Conservation (phyloP, 2,888 invertebrate species). For the Phrixothrix hirtus region DNA sequence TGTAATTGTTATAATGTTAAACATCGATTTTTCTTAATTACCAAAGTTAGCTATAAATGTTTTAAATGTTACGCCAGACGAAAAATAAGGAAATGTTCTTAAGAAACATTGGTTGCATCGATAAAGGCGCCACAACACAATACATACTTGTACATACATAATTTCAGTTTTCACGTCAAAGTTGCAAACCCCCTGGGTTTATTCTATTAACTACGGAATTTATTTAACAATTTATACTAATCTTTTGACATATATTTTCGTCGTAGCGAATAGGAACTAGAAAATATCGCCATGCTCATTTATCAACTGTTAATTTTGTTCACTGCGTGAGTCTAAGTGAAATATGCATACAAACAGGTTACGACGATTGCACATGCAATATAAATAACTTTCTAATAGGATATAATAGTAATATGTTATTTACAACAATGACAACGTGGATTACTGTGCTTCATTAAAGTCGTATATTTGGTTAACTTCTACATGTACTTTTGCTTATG, state of each 20-base stretch:
- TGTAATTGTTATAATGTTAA: too few relatives aligned
- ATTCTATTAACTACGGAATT: too few relatives aligned
- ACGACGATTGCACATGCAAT: slow-evolving; percentile 28
- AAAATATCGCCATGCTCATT: slow-evolving; percentile 20
- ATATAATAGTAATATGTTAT: slow-evolving; percentile 31
- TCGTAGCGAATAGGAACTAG: slow-evolving; percentile 13
- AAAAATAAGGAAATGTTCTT: not conserved
- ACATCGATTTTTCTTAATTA: too few relatives aligned
- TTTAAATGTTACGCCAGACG: not conserved
- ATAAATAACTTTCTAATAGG: slow-evolving; percentile 33
- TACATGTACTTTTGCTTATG: slow-evolving; percentile 3
- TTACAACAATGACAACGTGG: slow-evolving; percentile 27
- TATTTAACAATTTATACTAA: not conserved
- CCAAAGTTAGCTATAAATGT: too few relatives aligned
- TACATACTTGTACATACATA: too few relatives aligned
- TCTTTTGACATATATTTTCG: slow-evolving; percentile 6
- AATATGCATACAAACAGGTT: slow-evolving; percentile 32
- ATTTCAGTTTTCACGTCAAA: too few relatives aligned
- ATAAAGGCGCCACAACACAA: not conserved
- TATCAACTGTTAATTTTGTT: slow-evolving; percentile 31
- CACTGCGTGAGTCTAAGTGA: slow-evolving; percentile 30
- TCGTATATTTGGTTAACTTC: not conserved
- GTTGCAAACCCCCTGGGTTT: too few relatives aligned
- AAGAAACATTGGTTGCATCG: not conserved
- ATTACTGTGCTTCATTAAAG: slow-evolving; percentile 18